Conservation (phyloP, 1,140 invertebrate species). For the Drosophila kepulauana region DNA sequence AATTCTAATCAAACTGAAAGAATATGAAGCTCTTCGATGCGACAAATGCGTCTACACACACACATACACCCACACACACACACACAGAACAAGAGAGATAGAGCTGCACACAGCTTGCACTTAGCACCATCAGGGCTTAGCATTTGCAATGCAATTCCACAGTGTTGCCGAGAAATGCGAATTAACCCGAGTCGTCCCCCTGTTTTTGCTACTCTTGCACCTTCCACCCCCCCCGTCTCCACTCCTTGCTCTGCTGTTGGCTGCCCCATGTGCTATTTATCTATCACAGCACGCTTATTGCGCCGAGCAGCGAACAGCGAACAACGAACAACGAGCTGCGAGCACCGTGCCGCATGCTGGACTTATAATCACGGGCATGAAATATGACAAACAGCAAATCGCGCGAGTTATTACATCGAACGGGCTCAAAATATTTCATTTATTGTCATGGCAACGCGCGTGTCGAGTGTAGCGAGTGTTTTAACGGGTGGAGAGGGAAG, state of each 20-base stretch:
- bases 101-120: conserved; percentile 27
- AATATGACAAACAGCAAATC: conserved; percentile 78
- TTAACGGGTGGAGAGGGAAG: neutral
- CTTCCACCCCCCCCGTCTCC: neutral
- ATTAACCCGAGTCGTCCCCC: conserved; percentile 1
- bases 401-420: conserved; percentile 75
- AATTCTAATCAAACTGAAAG: conserved; percentile 1
- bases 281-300: conserved; percentile 49
- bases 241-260: neutral
- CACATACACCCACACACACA: neutral
- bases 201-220: conserved; percentile 14
- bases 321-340: too few relatives aligned
- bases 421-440: conserved; percentile 79
- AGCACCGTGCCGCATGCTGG: conserved; percentile 15
- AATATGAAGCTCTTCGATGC: conserved; percentile 16
- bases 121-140: conserved; percentile 41
- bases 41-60: neutral
- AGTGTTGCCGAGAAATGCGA: conserved; percentile 23
- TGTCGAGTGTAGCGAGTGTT: neutral
- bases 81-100: neutral
- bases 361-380: conserved; percentile 52
- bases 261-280: conserved; percentile 50
- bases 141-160: conserved; percentile 46
- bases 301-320: neutral
- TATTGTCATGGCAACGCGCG: conserved; percentile 56